phyloP scores from a whole-genome alignment of 2,113 vertebrate species.

The Lepisosteus osseus region DNA sequence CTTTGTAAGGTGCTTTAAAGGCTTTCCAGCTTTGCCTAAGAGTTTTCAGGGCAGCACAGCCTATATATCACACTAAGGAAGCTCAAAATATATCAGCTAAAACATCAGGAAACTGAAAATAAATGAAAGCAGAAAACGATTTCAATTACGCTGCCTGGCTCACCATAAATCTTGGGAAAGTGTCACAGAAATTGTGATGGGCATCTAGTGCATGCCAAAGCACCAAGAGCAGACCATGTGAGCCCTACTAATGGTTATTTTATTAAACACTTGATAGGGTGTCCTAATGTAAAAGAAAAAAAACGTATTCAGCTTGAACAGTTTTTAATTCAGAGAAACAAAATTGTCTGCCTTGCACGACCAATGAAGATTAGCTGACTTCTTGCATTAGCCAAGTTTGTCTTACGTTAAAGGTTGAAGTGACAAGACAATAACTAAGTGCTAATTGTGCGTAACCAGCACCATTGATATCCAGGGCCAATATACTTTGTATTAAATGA shows the following conservation, averaged over 20 bases:
- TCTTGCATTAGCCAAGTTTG: conserved; percentile 76
- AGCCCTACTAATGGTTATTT: conserved; percentile 43
- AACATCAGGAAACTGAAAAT: conserved; percentile 18
- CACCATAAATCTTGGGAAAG: conserved; percentile 49
- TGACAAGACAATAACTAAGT: conserved; percentile 86
- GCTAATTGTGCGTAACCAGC: conserved; percentile 89
- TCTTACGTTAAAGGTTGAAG: conserved; percentile 71
- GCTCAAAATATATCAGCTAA: conserved; percentile 6
- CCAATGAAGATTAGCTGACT: conserved; percentile 86
- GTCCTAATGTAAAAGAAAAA: conserved; percentile 56
- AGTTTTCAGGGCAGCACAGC: conserved; percentile 8
- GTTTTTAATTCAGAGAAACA: conserved; percentile 63
- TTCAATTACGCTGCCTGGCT: conserved; percentile 42
- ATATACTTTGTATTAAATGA: conserved; percentile 67
- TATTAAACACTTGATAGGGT: conserved; percentile 59
- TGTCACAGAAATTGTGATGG: conserved; percentile 50
- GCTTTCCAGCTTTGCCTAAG: conserved; percentile 2
- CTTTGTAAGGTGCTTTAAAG: conserved; percentile 4
- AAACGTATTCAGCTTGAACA: conserved; percentile 63
- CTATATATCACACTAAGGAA: conserved; percentile 32
- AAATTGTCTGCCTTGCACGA: conserved; percentile 65
- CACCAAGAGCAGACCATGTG: conserved; percentile 28
- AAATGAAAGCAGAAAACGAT: conserved; percentile 35
- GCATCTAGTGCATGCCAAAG: conserved; percentile 31
- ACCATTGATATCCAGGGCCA: conserved; percentile 65